Evolutionary conservation across 2,888 invertebrate genomes (phyloP), one percentile per base, ranked within the genome.

Genomic region (Temnothorax ravouxi): DNA sequence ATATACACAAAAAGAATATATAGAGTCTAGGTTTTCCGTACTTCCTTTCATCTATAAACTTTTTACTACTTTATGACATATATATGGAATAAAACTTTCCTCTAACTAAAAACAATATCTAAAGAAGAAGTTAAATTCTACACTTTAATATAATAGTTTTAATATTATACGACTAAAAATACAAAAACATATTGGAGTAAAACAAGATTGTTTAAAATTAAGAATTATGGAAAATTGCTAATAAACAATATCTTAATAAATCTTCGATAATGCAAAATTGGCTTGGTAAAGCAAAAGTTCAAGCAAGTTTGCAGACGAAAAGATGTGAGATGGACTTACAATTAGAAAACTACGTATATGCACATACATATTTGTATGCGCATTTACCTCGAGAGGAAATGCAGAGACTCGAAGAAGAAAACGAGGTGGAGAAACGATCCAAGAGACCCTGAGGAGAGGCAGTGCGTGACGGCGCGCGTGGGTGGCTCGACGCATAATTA

Each of bases 401-500:
- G 11, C 3, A 50, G 9, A 71, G 38, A 56, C n/a, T 56, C 25
- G 18, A 71, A 34, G 44, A 71, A 47, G 72, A 50, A 59, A 80
- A 71, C 21, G 18, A 80, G 9, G 47, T 38, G 3, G 56, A 79
- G 56, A 47, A 71, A 47, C 44, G 34, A 21, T 71, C 34, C 71
- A 50, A 13, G 25, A 50, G 59, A 61, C 50, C 25, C 50, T 50
- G 61, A 76, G 38, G 72, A 59, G 64, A 64, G 62, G 72, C 41
- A 38, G 25, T 74, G 83, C 80, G 83, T 69, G 79, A 86, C 56
- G 74, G 66, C 79, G 90, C 81, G 90, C 90, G 91, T 92, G 89
- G 92, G 91, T 87, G 91, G 85, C 77, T 84, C 85, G 69, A 77
- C 80, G 91, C 86, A 88, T 89, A 91, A 92, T 92, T 92, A 91